phyloP scores from a whole-genome alignment of 2,888 invertebrate species.

The Clunio marinus region DNA sequence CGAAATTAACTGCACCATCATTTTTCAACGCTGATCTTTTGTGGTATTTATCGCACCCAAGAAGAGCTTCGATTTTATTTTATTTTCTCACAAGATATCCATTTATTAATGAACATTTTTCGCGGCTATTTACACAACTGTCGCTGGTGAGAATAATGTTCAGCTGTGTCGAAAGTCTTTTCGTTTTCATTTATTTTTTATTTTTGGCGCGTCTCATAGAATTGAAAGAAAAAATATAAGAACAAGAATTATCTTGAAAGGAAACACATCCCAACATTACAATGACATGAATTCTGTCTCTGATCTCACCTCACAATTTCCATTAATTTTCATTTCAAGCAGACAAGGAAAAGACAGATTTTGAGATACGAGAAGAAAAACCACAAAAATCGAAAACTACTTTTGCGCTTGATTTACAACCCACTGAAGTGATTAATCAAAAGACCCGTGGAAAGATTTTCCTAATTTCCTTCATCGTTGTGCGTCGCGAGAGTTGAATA shows the following conservation, averaged over 20 bases:
- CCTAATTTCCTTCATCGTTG: background rate
- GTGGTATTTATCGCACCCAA: background rate
- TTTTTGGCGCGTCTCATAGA: background rate
- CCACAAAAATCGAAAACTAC: constrained; percentile 29
- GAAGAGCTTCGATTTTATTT: no score
- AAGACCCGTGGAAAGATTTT: background rate
- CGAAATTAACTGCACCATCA: constrained; percentile 11
- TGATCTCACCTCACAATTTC: background rate
- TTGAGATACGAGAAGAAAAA: background rate
- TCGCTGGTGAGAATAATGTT: background rate
- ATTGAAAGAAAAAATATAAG: background rate
- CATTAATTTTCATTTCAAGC: background rate
- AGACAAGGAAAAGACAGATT: no score
- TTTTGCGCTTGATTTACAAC: constrained; percentile 8
- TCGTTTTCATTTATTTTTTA: no score
- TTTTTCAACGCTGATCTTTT: background rate
- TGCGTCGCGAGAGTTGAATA: background rate
- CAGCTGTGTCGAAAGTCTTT: background rate
- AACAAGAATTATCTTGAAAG: background rate
- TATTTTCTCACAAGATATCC: background rate
- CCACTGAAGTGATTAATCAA: constrained; percentile 13
- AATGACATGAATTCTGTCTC: constrained; percentile 7
- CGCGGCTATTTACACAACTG: constrained; percentile 32
- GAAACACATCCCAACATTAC: background rate
- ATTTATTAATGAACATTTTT: constrained; percentile 24